These are phyloP conservation scores for Drosophila arawakana DNA, from an alignment of 1,140 invertebrate genomes.

Conservation along the genomic window DNA sequence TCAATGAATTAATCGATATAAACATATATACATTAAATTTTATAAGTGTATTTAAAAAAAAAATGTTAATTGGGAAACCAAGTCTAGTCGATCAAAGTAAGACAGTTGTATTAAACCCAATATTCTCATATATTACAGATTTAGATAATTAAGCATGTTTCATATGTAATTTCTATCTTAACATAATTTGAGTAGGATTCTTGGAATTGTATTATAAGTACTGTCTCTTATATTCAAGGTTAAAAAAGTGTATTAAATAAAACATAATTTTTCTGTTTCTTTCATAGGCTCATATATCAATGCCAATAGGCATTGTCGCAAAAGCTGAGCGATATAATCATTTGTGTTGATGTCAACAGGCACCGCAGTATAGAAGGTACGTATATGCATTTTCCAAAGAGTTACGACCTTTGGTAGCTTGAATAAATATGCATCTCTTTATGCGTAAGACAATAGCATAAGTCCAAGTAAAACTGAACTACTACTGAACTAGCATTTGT, in stretches of 20 bases:
- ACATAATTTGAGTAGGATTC: too few relatives aligned
- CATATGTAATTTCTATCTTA: too few relatives aligned
- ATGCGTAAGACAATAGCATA: conserved; percentile 37
- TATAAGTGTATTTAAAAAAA: not conserved
- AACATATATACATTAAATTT: too few relatives aligned
- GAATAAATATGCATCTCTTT: conserved; percentile 46
- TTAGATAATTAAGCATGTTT: too few relatives aligned
- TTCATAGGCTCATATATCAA: not conserved
- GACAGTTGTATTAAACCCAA: too few relatives aligned
- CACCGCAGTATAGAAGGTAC: not conserved
- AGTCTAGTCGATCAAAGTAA: too few relatives aligned
- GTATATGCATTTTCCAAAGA: conserved; percentile 26
- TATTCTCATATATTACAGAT: too few relatives aligned
- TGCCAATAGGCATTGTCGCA: conserved; percentile 8
- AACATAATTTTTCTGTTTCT: not conserved
- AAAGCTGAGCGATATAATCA: not conserved
- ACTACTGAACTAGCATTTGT: not conserved
- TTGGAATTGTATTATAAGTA: too few relatives aligned
- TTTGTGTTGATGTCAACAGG: conserved; percentile 9
- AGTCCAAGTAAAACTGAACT: conserved; percentile 20
- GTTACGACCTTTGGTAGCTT: conserved; percentile 34
- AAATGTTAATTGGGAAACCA: too few relatives aligned
- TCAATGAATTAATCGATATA: too few relatives aligned
- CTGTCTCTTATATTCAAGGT: too few relatives aligned
- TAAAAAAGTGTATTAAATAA: not conserved